phyloP scores from a whole-genome alignment of 2,888 invertebrate species.

The Stenodema calcarata region DNA sequence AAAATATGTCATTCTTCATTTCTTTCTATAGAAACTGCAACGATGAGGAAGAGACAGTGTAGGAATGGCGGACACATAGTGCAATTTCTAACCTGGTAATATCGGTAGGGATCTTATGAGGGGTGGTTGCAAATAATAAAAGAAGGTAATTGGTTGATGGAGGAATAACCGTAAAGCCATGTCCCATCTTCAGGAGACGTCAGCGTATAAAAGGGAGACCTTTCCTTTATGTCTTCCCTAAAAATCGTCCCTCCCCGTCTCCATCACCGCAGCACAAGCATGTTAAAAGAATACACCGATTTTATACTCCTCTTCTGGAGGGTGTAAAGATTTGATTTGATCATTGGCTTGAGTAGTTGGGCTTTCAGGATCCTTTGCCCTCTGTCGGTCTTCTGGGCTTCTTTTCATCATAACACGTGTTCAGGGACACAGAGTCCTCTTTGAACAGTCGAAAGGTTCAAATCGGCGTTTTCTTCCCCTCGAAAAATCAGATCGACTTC shows the following conservation, averaged over 20 bases:
- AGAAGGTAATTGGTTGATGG: conserved; percentile 56
- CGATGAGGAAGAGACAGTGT: neutral
- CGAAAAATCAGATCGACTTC: conserved; percentile 15
- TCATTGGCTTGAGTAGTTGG: conserved; percentile 51
- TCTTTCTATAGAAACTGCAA: neutral
- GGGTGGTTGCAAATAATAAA: conserved; percentile 54
- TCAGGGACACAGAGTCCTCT: conserved; percentile 15
- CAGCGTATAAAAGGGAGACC: conserved; percentile 52
- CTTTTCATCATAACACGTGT: conserved; percentile 52
- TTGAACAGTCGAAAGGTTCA: conserved; percentile 9
- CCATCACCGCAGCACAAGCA: conserved; percentile 13
- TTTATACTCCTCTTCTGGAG: conserved; percentile 52
- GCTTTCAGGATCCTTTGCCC: conserved; percentile 45
- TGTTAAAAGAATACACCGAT: conserved; percentile 55
- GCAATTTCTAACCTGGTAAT: conserved; percentile 41
- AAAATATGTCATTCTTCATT: neutral
- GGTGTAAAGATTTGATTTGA: conserved; percentile 52
- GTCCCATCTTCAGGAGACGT: conserved; percentile 54
- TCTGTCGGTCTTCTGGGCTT: neutral
- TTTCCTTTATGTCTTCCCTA: conserved; percentile 52
- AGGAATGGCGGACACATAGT: conserved; percentile 3
- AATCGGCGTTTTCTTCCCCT: neutral
- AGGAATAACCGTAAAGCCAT: conserved; percentile 54
- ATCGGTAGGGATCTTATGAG: conserved; percentile 43
- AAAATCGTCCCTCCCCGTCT: conserved; percentile 50